A percentile compares a stretch with the other conserved stretches of the same genome.
These are phyloP conservation scores for Gryllus longicercus DNA, from an alignment of 2,888 invertebrate genomes.

Conservation along the genomic window DNA sequence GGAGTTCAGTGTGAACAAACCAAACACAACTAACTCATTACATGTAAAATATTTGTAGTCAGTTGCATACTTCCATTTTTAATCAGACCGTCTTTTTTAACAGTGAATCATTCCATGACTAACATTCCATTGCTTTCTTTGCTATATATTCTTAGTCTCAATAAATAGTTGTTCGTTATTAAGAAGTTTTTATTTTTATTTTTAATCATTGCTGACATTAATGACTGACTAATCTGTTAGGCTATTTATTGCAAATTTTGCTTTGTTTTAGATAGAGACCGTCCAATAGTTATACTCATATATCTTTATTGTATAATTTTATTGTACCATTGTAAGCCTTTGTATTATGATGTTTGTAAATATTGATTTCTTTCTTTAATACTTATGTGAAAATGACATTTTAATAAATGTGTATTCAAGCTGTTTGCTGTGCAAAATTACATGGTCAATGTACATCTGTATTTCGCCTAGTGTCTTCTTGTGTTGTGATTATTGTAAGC, in stretches of 20 bases:
- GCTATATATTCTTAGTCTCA: neutral
- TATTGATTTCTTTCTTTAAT: constrained; percentile 20
- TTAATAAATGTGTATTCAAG: no score
- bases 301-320: constrained; percentile 21
- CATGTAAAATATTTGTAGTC: neutral
- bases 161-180: neutral
- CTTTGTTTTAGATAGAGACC: constrained; percentile 25
- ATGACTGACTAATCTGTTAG: no score
- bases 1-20: neutral
- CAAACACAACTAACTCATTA: neutral
- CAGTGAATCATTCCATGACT: constrained; percentile 21
- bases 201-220: no score
- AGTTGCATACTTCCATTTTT: neutral
- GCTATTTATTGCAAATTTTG: constrained; percentile 23
- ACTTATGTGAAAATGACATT: no score
- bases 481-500: no score
- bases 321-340: neutral
- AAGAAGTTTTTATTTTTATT: neutral
- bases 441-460: no score
- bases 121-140: constrained; percentile 25
- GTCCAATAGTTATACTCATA: constrained; percentile 28
- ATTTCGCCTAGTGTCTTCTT: no score
- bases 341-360: constrained; percentile 24
- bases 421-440: no score
- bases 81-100: neutral